Percentiles rank a stretch among this genome's conserved stretches.
Conservation (phyloP, 2,113 vertebrate genomes). For the Platysteira castanea region DNA sequence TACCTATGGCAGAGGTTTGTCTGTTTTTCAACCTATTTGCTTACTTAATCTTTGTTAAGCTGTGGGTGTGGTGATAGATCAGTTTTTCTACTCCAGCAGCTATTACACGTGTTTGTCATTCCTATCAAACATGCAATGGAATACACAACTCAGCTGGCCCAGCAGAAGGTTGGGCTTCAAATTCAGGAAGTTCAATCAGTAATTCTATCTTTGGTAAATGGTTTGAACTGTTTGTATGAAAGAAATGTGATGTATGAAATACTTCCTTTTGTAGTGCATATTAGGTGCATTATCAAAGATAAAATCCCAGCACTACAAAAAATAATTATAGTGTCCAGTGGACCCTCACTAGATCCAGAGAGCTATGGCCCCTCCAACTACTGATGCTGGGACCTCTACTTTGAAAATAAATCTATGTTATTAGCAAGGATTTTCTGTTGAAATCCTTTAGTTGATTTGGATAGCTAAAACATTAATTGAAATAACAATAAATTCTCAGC, state of each 20-base stretch:
- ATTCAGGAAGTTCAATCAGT: background rate
- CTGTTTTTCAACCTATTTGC: background rate
- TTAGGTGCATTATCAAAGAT: background rate
- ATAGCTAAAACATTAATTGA: background rate
- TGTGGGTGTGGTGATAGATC: background rate
- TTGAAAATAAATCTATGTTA: background rate
- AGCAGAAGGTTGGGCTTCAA: background rate
- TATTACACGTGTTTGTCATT: background rate
- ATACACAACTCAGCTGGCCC: background rate
- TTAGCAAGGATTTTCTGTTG: background rate
- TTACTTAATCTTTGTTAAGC: background rate
- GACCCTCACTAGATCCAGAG: background rate
- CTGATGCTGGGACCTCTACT: background rate
- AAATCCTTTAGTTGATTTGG: background rate
- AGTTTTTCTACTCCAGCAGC: background rate
- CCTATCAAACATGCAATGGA: background rate
- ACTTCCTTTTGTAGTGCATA: background rate
- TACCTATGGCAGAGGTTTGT: accelerated
- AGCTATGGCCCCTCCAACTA: background rate
- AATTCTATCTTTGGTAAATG: background rate
- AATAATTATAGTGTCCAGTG: background rate
- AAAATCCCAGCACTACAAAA: background rate
- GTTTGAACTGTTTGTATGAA: background rate
- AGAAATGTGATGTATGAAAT: accelerated
- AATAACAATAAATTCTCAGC: background rate